Conservation (phyloP, 1,140 invertebrate species). For the Mactra quadrangularis region DNA sequence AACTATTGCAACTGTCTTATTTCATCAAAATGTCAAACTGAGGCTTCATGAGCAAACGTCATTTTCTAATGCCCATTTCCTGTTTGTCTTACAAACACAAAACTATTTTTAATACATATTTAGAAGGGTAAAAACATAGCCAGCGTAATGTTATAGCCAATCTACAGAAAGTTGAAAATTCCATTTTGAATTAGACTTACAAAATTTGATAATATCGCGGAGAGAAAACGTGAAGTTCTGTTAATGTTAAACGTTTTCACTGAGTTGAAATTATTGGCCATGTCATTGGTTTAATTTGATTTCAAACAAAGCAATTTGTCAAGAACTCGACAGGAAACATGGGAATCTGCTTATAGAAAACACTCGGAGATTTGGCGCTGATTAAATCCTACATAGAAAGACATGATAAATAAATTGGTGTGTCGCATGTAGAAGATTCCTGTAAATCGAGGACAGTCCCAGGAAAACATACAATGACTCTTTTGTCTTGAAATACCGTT, state of each 20-base stretch:
- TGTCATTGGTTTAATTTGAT: constrained; percentile 53
- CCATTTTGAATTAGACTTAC: background rate
- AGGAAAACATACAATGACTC: constrained; percentile 17
- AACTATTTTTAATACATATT: no score
- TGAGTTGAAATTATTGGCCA: constrained; percentile 28
- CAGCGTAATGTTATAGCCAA: no score
- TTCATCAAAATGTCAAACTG: no score
- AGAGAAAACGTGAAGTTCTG: no score
- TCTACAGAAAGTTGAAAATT: no score
- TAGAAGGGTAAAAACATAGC: no score
- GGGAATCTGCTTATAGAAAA: constrained; percentile 44
- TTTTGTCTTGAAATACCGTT: constrained; percentile 50
- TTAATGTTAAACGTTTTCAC: constrained; percentile 25
- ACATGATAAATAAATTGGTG: constrained; percentile 60
- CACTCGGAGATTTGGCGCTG: constrained; percentile 30
- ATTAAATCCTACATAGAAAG: constrained; percentile 52
- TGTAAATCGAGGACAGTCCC: constrained; percentile 49
- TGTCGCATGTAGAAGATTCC: constrained; percentile 58
- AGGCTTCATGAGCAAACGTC: no score
- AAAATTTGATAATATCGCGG: constrained; percentile 24
- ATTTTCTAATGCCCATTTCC: no score
- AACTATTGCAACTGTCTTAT: no score
- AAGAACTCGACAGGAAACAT: constrained; percentile 55
- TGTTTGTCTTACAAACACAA: no score
- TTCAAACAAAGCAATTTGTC: constrained; percentile 52